A percentile compares a stretch with the other conserved stretches of the same genome.
Evolutionary conservation across 2,113 vertebrate genomes (phyloP).

Genomic region (Ictidomys tridecemlineatus): DNA sequence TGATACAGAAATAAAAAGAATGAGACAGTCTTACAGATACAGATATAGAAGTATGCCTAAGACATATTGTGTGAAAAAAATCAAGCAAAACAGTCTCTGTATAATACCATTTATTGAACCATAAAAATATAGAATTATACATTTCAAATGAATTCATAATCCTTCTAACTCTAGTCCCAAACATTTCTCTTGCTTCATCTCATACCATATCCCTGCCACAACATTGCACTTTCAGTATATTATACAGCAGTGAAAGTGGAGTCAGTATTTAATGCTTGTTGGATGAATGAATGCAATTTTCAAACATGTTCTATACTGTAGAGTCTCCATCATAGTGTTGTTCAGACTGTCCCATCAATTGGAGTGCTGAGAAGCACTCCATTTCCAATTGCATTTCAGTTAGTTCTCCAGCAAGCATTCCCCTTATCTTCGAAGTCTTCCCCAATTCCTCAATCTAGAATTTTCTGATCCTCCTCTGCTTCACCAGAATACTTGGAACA

Average conservation of each 20-base stretch:
- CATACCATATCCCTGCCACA: not conserved
- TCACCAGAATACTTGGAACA: not conserved
- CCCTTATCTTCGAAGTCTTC: not conserved
- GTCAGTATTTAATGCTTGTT: not conserved
- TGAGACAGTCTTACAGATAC: not conserved
- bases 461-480: not conserved
- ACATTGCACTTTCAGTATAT: not conserved
- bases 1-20: constrained; percentile 8
- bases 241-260: not conserved
- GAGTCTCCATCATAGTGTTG: not conserved
- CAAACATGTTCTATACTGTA: not conserved
- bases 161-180: not conserved
- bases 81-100: not conserved
- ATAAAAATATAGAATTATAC: constrained; percentile 21
- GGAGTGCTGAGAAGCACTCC: not conserved
- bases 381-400: not conserved
- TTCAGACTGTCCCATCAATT: not conserved
- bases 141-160: not conserved
- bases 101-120: not conserved
- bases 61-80: not conserved
- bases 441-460: not conserved
- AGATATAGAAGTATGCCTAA: not conserved
- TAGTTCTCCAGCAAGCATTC: not conserved
- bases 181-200: not conserved
- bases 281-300: not conserved